A percentile compares a stretch with the other conserved stretches of the same genome.
phyloP scores from a whole-genome alignment of 2,113 vertebrate species.

The Sminthopsis crassicaudata region DNA sequence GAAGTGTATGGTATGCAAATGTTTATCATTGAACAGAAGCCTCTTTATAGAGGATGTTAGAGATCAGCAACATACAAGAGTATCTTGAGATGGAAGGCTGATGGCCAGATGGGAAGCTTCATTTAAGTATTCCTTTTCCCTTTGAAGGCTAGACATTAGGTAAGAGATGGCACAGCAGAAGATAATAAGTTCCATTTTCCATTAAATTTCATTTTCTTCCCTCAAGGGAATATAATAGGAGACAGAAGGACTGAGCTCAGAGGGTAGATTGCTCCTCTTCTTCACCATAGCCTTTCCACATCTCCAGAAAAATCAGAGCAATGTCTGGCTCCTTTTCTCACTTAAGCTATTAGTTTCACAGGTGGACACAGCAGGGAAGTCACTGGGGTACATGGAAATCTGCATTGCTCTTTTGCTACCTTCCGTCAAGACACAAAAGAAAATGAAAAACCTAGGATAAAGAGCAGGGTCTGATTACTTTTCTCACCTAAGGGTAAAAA shows the following conservation, averaged over 20 bases:
- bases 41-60: background rate
- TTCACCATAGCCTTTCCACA: background rate
- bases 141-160: background rate
- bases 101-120: background rate
- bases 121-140: background rate
- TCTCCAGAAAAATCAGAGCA: background rate
- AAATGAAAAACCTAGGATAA: background rate
- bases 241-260: background rate
- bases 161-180: background rate
- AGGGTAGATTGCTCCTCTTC: background rate
- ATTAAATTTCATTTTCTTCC: background rate
- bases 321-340: background rate
- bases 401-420: background rate
- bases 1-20: too few relatives aligned
- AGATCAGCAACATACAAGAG: background rate
- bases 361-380: background rate
- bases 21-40: background rate
- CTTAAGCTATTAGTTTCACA: background rate
- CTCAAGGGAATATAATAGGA: background rate
- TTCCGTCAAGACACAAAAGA: background rate
- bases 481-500: background rate
- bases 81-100: background rate
- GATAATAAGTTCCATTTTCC: background rate
- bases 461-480: background rate
- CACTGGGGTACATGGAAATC: background rate